Evolutionary conservation across 1,140 invertebrate genomes (phyloP).

Genomic region (Euborellia annulipes): DNA sequence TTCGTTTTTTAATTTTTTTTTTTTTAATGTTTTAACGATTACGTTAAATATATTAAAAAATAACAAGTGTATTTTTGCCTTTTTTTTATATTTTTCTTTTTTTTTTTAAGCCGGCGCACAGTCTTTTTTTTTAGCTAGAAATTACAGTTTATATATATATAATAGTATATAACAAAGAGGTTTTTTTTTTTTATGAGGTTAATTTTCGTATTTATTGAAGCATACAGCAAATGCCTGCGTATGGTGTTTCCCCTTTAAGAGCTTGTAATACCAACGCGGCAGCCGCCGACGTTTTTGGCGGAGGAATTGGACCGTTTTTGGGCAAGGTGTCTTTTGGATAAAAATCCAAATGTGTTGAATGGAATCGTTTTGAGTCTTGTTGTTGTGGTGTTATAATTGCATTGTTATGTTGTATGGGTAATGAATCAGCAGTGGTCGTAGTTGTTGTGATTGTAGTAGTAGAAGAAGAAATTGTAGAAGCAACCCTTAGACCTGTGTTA

Average conservation of each 20-base stretch:
- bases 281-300: neutral
- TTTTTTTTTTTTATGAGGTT: no score
- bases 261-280: conserved; percentile 6
- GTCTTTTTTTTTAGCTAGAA: neutral
- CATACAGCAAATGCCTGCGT: conserved; percentile 17
- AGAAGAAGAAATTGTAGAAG: neutral
- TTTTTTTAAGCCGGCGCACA: neutral
- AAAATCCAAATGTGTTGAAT: conserved; percentile 3
- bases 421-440: conserved; percentile 5
- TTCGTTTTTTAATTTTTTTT: conserved; percentile 6
- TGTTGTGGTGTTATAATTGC: neutral
- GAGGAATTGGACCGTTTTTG: conserved; percentile 9
- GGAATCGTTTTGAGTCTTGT: conserved; percentile 12
- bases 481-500: conserved; percentile 22
- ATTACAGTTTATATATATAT: neutral
- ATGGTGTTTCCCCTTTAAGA: conserved; percentile 11
- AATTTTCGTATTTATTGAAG: conserved; percentile 13
- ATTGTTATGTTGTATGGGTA: conserved; percentile 1
- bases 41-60: conserved; percentile 4
- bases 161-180: neutral
- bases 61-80: conserved; percentile 5
- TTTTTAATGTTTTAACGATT: conserved; percentile 5
- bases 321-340: conserved; percentile 10
- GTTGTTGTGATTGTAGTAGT: conserved; percentile 3
- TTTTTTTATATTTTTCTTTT: conserved; percentile 1